Base-by-base conservation (phyloP, 2,797 vertebrate genomes). In the Sphaeramia orbicularis region DNA sequence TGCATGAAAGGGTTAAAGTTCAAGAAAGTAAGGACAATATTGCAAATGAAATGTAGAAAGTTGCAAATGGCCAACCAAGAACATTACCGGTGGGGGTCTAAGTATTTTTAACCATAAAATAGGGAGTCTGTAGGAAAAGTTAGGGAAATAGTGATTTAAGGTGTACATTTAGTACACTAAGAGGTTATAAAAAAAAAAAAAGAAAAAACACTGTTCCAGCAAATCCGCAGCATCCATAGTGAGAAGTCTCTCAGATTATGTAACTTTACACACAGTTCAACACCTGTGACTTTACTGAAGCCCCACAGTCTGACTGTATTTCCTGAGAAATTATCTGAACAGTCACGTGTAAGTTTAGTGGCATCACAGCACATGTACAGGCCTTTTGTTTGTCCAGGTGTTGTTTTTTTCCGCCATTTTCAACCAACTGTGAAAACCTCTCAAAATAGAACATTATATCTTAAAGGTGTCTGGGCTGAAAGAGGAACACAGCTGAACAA, bases 371-470 rank as follows among this genome's bases (percentile, higher is more conserved):
- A 70, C 47, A 41, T 49, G 74, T 35, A 16, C 58, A 1, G 18
- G 41, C 37, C 13, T 68, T 68, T 50, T 88, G 82, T 87, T 88
- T 87, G 76, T 79, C 75, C 85, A 88, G 88, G 68, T 87, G 88
- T 35, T 52, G 19, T 58, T 79, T 57, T 49, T 50, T 58, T 35
- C 64, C 61, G 63, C 53, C 30, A 65, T 77, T 65, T 45, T 38
- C 50, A 65, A 78, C 55, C 78, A 82, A 63, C 75, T 86, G 78
- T 81, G 38, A 77, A 79, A 78, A 74, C 47, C 1, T 65, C 75
- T 65, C 48, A 42, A 76, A 80, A 74, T 66, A 79, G 70, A 78
- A 32, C 8, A 42, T 13, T 37, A 38, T 54, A 40, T 54, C 49
- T 71, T 10, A 60, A 52, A 53, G 24, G 41, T 37, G 47, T 53